A percentile compares a stretch with the other conserved stretches of the same genome.
These are phyloP conservation scores for Microctenopoma stevenorrisi DNA, from an alignment of 2,797 vertebrate species.

Conservation along the genomic window DNA sequence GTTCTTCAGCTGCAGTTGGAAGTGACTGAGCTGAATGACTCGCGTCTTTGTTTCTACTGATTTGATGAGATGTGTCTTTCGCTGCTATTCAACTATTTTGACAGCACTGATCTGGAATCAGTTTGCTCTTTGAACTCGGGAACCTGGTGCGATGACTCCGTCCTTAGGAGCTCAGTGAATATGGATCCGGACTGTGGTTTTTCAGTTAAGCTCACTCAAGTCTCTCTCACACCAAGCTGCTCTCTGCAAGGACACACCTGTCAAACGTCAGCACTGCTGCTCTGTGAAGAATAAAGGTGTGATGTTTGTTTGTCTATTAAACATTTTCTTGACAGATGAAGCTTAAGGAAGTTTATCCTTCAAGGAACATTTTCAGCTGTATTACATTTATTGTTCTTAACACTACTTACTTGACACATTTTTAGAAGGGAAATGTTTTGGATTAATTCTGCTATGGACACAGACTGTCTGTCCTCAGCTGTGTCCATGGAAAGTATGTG, in stretches of 20 bases:
- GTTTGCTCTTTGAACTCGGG: conserved; percentile 42
- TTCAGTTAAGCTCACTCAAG: conserved; percentile 48
- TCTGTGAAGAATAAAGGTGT: conserved; percentile 54
- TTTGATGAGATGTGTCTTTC: conserved; percentile 32
- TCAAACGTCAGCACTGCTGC: conserved; percentile 36
- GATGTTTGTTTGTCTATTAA: conserved; percentile 74
- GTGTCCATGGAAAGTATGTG: conserved; percentile 22
- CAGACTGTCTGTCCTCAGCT: neutral
- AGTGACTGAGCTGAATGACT: conserved; percentile 36
- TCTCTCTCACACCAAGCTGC: conserved; percentile 55
- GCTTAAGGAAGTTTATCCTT: neutral
- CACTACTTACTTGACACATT: neutral
- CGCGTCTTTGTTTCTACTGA: conserved; percentile 58
- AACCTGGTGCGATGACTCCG: conserved; percentile 9
- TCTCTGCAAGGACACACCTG: conserved; percentile 37
- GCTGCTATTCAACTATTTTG: conserved; percentile 46
- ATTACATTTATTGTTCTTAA: too few species aligned
- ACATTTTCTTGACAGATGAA: conserved; percentile 30
- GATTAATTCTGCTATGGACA: conserved; percentile 2
- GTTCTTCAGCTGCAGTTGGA: conserved; percentile 12
- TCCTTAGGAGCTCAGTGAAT: conserved; percentile 39
- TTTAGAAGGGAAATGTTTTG: neutral
- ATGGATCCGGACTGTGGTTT: conserved; percentile 61
- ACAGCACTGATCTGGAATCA: conserved; percentile 66
- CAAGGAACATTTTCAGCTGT: neutral